phyloP scores from a whole-genome alignment of 2,797 vertebrate genomes.

The Tolypeutes matacus region DNA sequence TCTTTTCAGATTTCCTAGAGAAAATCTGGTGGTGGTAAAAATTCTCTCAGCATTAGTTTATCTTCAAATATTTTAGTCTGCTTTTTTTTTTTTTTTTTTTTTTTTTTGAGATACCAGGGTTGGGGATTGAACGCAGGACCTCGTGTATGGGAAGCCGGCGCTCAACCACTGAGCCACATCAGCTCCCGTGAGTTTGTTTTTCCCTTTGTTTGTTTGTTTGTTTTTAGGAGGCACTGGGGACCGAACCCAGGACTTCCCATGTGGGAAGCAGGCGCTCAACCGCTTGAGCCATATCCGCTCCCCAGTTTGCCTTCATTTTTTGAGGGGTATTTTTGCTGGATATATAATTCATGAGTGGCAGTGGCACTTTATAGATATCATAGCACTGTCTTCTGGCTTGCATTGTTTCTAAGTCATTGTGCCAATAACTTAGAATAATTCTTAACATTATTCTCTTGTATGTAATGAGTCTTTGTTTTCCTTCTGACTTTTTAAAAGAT shows the following conservation, averaged over 20 bases:
- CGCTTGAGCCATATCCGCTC: no score
- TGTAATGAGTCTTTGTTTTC: not conserved
- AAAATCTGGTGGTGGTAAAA: conserved; percentile 53
- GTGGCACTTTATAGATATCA: not conserved
- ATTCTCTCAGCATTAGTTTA: conserved; percentile 67
- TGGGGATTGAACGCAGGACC: no score
- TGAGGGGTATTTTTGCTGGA: conserved; percentile 61
- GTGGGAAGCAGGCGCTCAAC: no score
- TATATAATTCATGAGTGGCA: not conserved
- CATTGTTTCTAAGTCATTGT: conserved; percentile 22
- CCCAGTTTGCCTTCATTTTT: not conserved
- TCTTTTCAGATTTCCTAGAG: not conserved
- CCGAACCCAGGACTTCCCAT: no score
- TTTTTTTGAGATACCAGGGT: no score
- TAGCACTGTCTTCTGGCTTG: not conserved
- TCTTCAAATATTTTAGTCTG: conserved; percentile 68
- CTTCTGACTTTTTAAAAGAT: not conserved
- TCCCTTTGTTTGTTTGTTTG: no score
- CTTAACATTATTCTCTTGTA: not conserved
- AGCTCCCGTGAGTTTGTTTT: no score
- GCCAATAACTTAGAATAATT: no score
- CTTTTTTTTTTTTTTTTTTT: conserved; percentile 53
- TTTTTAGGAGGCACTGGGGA: no score
- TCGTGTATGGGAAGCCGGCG: no score
- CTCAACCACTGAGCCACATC: no score